phyloP scores from a whole-genome alignment of 2,888 invertebrate species.

The Drosophila atripex region DNA sequence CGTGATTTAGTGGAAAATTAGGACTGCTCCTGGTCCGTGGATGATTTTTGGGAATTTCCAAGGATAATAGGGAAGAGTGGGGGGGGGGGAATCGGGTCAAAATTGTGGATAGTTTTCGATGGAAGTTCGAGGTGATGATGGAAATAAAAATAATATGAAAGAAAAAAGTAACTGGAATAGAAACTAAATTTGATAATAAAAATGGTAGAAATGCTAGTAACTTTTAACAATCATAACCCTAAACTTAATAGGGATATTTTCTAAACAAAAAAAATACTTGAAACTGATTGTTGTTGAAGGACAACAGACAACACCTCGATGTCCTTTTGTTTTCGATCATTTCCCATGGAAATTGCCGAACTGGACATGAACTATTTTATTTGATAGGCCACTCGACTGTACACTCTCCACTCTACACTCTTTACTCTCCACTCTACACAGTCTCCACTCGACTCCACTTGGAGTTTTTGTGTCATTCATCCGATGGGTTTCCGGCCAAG shows the following conservation, averaged over 20 bases:
- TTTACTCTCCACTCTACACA: slow-evolving; percentile 11
- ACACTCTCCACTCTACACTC: slow-evolving; percentile 6
- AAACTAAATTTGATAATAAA: too few relatives aligned
- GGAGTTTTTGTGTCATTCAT: slow-evolving; percentile 53
- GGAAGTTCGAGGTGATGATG: too few relatives aligned
- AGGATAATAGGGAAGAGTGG: too few relatives aligned
- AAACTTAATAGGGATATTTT: background rate
- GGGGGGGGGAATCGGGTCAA: background rate
- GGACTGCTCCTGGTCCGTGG: slow-evolving; percentile 7
- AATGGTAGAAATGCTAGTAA: too few relatives aligned
- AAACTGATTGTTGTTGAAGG: background rate
- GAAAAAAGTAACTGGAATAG: too few relatives aligned
- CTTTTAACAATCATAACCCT: too few relatives aligned
- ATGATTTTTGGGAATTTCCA: background rate
- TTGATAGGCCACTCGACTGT: slow-evolving; percentile 22
- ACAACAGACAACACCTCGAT: background rate
- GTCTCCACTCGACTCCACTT: slow-evolving; percentile 20
- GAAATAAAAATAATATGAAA: too few relatives aligned
- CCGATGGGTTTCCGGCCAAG: slow-evolving; percentile 64
- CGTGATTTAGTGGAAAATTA: slow-evolving; percentile 26
- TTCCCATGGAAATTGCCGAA: slow-evolving; percentile 8
- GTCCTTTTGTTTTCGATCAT: background rate
- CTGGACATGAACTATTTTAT: slow-evolving; percentile 16
- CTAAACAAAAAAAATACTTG: background rate
- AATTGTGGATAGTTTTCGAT: too few relatives aligned